Base-by-base conservation (phyloP, 1,140 invertebrate species). In the Cephus cinctus region DNA sequence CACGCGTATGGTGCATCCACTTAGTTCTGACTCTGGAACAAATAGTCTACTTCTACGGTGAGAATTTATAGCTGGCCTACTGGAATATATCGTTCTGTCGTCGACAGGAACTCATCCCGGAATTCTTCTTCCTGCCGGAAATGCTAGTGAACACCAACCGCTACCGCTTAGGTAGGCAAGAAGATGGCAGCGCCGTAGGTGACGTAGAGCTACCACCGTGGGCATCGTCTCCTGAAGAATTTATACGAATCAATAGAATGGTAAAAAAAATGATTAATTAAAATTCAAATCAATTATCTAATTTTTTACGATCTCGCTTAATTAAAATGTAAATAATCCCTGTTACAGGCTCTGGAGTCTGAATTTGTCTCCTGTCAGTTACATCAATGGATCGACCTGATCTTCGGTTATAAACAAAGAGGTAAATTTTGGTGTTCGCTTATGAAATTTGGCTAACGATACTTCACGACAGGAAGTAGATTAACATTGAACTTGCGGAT, bases 341-440 rank as follows among this genome's bases (percentile, higher is more conserved):
- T 35, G 3, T 52, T 69, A 18, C 59, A 90, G 87, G 96, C 97
- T 2, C 79, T 99, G 27, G 98, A 99, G 74, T 98, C 96, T 0
- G 98, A 99, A 75, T 96, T 99, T 69, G 98, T 99, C 2, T 98
- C 94, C 23, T 98, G 96, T 74, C 97, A 99, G 79, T 82, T 99
- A 44, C 97, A 99, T 70, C 96, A 99, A 72, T 99, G 98, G 98
- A 98, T 99, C 58, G 98, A 99, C 79, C 80, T 99, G 38, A 98
- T 99, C 63, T 99, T 99, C 76, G 98, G 98, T 40, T 99, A 99
- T 73, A 99, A 99, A 76, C 98, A 99, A 75, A 85, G 92, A 83
- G 96, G 90, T 90, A 75, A 60, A 55, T 25, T n/a, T n/a, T n/a
- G n/a, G n/a, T n/a, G n/a, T n/a, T n/a, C n/a, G n/a, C n/a, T n/a